Evolutionary conservation across 2,113 vertebrate genomes (phyloP).

Genomic region (Regulus satrapa): DNA sequence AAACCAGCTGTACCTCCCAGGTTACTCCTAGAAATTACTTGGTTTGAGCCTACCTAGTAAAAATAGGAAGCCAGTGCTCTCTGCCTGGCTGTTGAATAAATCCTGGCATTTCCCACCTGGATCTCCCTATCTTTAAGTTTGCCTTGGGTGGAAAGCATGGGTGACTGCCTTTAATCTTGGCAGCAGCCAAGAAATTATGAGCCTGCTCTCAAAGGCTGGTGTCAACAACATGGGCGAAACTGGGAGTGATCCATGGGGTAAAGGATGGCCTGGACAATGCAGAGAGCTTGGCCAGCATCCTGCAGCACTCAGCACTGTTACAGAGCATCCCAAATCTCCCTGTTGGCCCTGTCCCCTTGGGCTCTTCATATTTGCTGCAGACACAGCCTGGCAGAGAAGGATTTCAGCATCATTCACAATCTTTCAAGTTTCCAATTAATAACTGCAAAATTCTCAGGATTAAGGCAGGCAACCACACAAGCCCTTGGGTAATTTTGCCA

Average conservation of each 20-base stretch:
- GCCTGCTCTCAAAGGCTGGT: neutral
- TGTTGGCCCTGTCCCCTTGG: neutral
- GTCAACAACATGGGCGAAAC: neutral
- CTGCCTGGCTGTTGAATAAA: neutral
- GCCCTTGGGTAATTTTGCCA: neutral
- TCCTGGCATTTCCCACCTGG: neutral
- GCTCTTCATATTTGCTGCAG: neutral
- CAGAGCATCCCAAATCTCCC: neutral
- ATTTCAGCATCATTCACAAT: neutral
- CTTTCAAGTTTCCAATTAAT: neutral
- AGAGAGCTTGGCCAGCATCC: neutral
- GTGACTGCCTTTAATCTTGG: neutral
- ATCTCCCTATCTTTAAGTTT: neutral
- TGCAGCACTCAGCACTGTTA: neutral
- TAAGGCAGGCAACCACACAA: neutral
- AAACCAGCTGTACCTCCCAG: rapidly evolving
- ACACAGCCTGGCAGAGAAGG: neutral
- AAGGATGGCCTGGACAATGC: neutral
- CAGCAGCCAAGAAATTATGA: neutral
- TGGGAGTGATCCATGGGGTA: neutral
- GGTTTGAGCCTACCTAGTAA: neutral
- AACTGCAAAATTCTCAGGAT: neutral
- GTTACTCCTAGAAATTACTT: neutral
- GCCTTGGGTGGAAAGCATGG: neutral
- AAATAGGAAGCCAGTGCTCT: neutral